phyloP scores from a whole-genome alignment of 2,888 invertebrate species.

The Zaprionus lineosus region DNA sequence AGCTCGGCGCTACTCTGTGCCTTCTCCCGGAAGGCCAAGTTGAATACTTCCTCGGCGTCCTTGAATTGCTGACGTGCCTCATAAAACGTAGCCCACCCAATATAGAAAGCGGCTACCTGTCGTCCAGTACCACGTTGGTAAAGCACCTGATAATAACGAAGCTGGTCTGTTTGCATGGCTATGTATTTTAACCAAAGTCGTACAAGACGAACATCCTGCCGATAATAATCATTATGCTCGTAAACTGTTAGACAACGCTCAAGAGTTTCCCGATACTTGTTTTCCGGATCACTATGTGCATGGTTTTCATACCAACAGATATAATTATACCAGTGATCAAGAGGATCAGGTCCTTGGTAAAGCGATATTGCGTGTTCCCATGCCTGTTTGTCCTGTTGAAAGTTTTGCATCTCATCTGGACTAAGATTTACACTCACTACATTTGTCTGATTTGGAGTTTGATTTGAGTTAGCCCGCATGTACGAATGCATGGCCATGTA shows the following conservation, averaged over 20 bases:
- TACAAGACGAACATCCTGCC: constrained; percentile 93
- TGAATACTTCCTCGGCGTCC: constrained; percentile 92
- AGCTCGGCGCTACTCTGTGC: constrained; percentile 92
- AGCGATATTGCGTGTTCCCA: constrained; percentile 92
- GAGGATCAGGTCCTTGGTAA: constrained; percentile 93
- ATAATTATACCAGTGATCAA: constrained; percentile 95
- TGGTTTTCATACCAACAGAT: constrained; percentile 96
- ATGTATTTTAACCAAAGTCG: constrained; percentile 96
- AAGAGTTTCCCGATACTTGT: constrained; percentile 93
- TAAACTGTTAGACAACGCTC: constrained; percentile 92
- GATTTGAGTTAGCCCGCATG: constrained; percentile 61
- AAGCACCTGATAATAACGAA: constrained; percentile 91
- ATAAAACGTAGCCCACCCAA: constrained; percentile 94
- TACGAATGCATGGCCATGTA: constrained; percentile 72
- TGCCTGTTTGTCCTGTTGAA: constrained; percentile 83
- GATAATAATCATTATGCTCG: constrained; percentile 91
- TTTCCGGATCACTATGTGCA: constrained; percentile 88
- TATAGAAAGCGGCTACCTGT: constrained; percentile 92
- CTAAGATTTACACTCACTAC: constrained; percentile 40
- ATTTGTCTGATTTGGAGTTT: constrained; percentile 44
- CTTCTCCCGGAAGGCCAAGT: constrained; percentile 89
- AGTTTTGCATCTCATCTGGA: constrained; percentile 80
- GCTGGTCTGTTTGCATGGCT: constrained; percentile 89
- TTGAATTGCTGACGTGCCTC: constrained; percentile 92
- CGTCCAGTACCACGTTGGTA: constrained; percentile 91